Conservation (phyloP, 1,140 invertebrate genomes). For the Amyelois transitella region DNA sequence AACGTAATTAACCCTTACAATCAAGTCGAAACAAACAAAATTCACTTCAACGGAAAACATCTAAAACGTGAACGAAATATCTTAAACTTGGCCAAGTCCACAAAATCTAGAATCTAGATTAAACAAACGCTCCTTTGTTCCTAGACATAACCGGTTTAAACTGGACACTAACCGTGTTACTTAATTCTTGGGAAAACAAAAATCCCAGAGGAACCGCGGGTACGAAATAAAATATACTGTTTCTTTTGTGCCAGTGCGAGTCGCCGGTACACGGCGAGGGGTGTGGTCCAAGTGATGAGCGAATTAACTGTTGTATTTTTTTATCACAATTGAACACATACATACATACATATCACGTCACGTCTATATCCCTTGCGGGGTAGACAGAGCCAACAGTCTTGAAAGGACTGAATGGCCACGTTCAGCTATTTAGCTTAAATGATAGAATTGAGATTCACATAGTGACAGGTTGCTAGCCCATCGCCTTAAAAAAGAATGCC, state of each 20-base stretch:
- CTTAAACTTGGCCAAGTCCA: background rate
- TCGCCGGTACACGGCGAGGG: background rate
- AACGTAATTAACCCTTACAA: too few relatives aligned
- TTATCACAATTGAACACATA: too few relatives aligned
- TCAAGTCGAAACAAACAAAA: too few relatives aligned
- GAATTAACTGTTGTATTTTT: too few relatives aligned
- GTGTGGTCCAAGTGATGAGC: background rate
- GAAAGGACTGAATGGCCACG: too few relatives aligned
- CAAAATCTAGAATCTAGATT: background rate
- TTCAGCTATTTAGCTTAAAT: too few relatives aligned
- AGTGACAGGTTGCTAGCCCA: too few relatives aligned
- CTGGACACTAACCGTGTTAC: conserved; percentile 2
- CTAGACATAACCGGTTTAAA: background rate
- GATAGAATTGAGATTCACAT: too few relatives aligned
- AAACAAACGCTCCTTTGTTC: background rate
- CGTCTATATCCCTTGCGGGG: too few relatives aligned
- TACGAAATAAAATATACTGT: conserved; percentile 2
- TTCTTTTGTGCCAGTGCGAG: background rate
- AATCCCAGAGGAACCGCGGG: background rate
- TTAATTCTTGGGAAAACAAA: conserved; percentile 1
- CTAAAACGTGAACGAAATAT: background rate
- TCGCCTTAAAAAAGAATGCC: too few relatives aligned
- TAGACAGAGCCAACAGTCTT: too few relatives aligned
- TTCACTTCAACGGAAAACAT: background rate
- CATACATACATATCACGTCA: too few relatives aligned